Base-by-base conservation (phyloP, 2,113 vertebrate genomes). In the Microcebus tavaratra region DNA sequence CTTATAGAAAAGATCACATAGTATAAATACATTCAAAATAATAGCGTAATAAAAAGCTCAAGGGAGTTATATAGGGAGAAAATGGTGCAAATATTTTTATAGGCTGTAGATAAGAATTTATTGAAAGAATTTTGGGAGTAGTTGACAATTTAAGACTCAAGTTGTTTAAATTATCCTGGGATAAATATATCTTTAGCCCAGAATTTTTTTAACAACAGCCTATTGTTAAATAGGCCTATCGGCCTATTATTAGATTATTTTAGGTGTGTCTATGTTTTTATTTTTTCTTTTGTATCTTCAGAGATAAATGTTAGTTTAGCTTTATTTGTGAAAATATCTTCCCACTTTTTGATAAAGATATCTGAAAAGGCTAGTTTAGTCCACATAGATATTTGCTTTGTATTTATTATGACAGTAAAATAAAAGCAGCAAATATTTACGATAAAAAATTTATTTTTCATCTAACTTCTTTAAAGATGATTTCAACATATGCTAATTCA, bases 241-340 rank as follows among this genome's bases (percentile, higher is more conserved):
- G 48, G 48, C 48, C 87, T 90, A 36, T 84, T 92, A 31, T 81
- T 34, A 83, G 65, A 48, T 75, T 68, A 87, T 83, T 92, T 34
- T 82, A 61, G 48, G n/a, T 92, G 18, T 21, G 6, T 73, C 39
- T 70, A 1, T 53, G 0, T 83, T 78, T 86, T 75, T 88, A 25
- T 92, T 88, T 93, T 34, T 79, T 95, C 20, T 84, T 65, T 61
- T 63, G 31, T 87, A 42, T 96, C 21, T 20, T 96, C 45, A 25
- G 6, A 42, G 6, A 57, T 70, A 96, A 93, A 36, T 42, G 63
- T 39, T 70, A 36, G 48, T 84, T 34, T 93, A 67, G 17, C 9
- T 91, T 91, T 94, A 45, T 63, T 76, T 78, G 21, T 95, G 48
- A 75, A 79, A 79, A 79, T 93, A 29, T 34, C 83, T 95, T 78